Evolutionary conservation across 2,113 vertebrate genomes (phyloP).

Genomic region (Calyptommatus sinebrachiatus): DNA sequence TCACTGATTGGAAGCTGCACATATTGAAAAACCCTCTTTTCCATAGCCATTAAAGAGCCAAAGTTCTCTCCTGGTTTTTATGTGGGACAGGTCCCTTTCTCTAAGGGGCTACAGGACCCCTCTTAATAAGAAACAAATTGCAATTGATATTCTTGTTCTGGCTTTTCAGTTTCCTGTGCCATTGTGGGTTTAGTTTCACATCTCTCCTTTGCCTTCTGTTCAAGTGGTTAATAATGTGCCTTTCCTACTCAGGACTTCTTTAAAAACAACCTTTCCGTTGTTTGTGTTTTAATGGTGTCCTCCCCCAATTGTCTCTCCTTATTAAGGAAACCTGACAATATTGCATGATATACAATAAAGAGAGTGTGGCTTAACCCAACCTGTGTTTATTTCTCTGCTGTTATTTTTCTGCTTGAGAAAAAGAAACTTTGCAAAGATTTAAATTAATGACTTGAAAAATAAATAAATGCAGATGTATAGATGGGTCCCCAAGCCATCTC

Average conservation of each 20-base stretch:
- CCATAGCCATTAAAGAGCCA: too few species aligned
- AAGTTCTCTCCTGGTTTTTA: too few species aligned
- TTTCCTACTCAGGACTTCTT: conserved; percentile 71
- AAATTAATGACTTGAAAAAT: too few species aligned
- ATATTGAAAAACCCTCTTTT: too few species aligned
- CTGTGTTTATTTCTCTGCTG: background rate
- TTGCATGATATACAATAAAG: conserved; percentile 70
- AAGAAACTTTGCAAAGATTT: too few species aligned
- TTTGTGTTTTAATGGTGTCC: conserved; percentile 58
- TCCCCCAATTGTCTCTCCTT: conserved; percentile 52
- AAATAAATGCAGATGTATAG: too few species aligned
- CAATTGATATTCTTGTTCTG: too few species aligned
- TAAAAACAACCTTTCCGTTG: conserved; percentile 44
- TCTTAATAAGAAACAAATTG: too few species aligned
- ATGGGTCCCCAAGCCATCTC: too few species aligned
- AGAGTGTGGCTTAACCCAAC: conserved; percentile 56
- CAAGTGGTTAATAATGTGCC: conserved; percentile 66
- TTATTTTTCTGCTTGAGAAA: fast-evolving
- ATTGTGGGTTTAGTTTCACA: conserved; percentile 30
- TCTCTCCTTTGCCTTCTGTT: conserved; percentile 39
- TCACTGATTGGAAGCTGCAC: too few species aligned
- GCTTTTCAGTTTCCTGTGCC: conserved; percentile 47
- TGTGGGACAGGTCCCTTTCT: too few species aligned
- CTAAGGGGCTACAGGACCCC: too few species aligned
- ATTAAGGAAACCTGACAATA: conserved; percentile 57